Evolutionary conservation across 2,797 vertebrate genomes (phyloP), one percentile per base, ranked within the genome.

Genomic region (Phataginus tetradactyla): DNA sequence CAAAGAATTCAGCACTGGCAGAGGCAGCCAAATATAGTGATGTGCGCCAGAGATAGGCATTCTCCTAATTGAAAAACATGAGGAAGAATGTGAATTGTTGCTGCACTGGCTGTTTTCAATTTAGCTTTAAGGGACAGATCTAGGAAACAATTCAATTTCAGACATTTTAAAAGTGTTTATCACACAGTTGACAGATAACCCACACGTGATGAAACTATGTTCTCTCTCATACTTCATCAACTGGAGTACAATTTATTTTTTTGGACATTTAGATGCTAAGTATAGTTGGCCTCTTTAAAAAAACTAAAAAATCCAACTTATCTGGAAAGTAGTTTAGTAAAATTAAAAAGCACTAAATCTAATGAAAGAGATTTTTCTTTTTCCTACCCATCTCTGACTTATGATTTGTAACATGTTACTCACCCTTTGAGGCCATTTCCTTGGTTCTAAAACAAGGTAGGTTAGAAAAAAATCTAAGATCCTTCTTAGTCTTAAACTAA

Each of bases 1-100:
- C 99, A 88, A 99, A 99, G 98, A 99, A 99, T 98, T 99, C 99
- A 0, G 99, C 99, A 15, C 99, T 99, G 98, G 99, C 99, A 96
- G 99, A 99, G 63, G 99, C 99, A 14, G 99, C 99, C 98, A 99
- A 98, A 98, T 99, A 99, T 0, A 99, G 97, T 0, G 99, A 99
- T 27, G 99, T 99, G 97, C 99, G 99, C 99, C 99, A 99, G 97
- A 99, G 95, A 97, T 99, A 99, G 0, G 99, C 37, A 25, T 99
- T 99, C 98, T 99, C 99, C 99, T 99, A 92, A 96, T 83, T 34
- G n/a, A 97, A 83, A 87, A 81, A 93, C 13, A 57, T 4, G 4
- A 92, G 21, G 7, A 72, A 25, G 15, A 18, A 75, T 5, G 5
- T 55, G 25, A 93, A 64, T 0, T 53, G 17, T 45, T 79, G 29